Conservation (phyloP, 2,888 invertebrate species). For the Drosophila borealis region DNA sequence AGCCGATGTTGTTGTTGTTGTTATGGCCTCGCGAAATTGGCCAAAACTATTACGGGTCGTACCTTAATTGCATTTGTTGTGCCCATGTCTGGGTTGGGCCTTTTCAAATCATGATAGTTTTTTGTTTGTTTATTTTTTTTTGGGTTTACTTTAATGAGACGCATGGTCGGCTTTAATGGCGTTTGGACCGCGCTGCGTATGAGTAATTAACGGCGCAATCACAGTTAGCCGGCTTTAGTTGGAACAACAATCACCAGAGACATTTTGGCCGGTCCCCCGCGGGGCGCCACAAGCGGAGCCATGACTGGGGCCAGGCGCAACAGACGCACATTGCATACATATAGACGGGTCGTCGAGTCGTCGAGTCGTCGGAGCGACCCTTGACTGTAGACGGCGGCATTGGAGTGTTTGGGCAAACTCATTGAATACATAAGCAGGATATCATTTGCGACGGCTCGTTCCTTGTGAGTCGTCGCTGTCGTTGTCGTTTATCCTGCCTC, state of each 20-base stretch:
- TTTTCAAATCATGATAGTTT: conserved; percentile 22
- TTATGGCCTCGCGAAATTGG: conserved; percentile 53
- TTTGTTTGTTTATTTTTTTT: conserved; percentile 2
- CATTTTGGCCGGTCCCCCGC: conserved; percentile 12
- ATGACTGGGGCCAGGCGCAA: not conserved
- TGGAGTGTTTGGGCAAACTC: conserved; percentile 48
- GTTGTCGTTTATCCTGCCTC: conserved; percentile 1
- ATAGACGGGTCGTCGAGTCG: too few relatives aligned
- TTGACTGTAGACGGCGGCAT: conserved; percentile 21
- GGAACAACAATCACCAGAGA: conserved; percentile 27
- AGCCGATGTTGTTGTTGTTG: conserved; percentile 12
- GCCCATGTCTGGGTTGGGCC: conserved; percentile 33
- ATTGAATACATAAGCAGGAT: conserved; percentile 50
- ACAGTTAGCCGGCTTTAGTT: conserved; percentile 46
- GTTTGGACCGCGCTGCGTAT: conserved; percentile 50
- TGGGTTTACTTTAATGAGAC: conserved; percentile 55
- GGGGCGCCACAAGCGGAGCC: conserved; percentile 11
- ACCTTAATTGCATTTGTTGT: conserved; percentile 63
- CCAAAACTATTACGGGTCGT: conserved; percentile 55
- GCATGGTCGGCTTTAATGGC: conserved; percentile 39
- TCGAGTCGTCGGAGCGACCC: conserved; percentile 2
- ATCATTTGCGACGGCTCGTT: conserved; percentile 22
- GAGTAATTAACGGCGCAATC: conserved; percentile 62
- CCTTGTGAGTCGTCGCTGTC: not conserved
- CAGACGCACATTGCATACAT: conserved; percentile 1